Percentiles rank a stretch among this genome's conserved stretches.
Evolutionary conservation across 2,888 invertebrate genomes (phyloP).

Genomic region (Eudasyphora cyanicolor): DNA sequence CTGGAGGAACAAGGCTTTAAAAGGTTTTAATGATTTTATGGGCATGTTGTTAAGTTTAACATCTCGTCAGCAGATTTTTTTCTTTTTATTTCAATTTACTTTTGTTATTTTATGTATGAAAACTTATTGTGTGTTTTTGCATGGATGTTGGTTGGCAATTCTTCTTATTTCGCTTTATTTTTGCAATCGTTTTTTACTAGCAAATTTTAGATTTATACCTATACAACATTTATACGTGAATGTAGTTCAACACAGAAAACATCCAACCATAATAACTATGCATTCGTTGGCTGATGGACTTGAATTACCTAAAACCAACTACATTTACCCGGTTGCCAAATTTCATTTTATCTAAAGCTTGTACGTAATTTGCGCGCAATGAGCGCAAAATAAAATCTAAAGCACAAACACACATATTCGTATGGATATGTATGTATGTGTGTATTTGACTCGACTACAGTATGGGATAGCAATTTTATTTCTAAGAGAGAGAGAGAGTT

Average conservation of each 20-base stretch:
- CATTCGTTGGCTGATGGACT: slow-evolving; percentile 58
- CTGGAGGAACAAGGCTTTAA: not conserved
- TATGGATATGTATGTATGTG: too few species aligned
- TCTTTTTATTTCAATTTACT: not conserved
- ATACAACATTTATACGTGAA: not conserved
- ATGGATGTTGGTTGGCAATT: slow-evolving; percentile 24
- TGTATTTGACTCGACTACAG: not conserved
- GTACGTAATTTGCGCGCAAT: slow-evolving; percentile 66
- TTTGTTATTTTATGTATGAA: not conserved
- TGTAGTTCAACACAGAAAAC: slow-evolving; percentile 47
- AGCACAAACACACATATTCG: slow-evolving; percentile 5
- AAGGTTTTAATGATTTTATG: slow-evolving; percentile 22
- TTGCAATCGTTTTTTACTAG: slow-evolving; percentile 10
- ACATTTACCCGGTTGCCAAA: slow-evolving; percentile 53
- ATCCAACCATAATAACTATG: slow-evolving; percentile 60
- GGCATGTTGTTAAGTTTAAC: not conserved
- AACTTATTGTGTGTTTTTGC: slow-evolving; percentile 9
- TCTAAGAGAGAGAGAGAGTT: not conserved
- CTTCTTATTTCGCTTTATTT: not conserved
- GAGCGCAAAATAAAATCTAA: slow-evolving; percentile 57
- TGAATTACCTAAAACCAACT: slow-evolving; percentile 60
- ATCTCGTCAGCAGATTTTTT: not conserved
- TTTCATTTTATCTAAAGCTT: slow-evolving; percentile 59
- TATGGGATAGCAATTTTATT: not conserved
- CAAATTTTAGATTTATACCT: not conserved